Conservation (phyloP, 2,797 vertebrate species). For the Austrolebias charrua region DNA sequence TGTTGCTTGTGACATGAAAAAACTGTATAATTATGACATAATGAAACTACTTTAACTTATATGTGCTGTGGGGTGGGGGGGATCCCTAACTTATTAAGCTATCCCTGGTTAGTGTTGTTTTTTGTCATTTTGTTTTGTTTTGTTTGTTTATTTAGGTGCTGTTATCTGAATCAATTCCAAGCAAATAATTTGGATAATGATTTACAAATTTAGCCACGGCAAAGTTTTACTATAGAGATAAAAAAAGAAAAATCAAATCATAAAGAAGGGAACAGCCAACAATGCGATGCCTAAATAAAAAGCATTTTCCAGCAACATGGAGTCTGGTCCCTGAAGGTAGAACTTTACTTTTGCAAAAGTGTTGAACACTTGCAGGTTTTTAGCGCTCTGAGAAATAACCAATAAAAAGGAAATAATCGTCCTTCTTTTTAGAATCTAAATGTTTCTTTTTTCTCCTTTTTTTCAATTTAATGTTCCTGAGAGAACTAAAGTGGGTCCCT, state of each 20-base stretch:
- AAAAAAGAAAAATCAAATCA: conserved; percentile 20
- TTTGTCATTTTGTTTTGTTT: conserved; percentile 43
- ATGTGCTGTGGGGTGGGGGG: conserved; percentile 50
- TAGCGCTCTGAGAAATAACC: conserved; percentile 50
- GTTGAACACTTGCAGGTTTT: conserved; percentile 32
- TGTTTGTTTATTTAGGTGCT: conserved; percentile 26
- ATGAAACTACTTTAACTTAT: conserved; percentile 15
- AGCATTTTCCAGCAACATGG: conserved; percentile 22
- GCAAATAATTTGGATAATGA: conserved; percentile 30
- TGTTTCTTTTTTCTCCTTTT: conserved; percentile 71
- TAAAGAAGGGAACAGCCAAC: conserved; percentile 12
- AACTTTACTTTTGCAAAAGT: conserved; percentile 33
- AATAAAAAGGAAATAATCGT: conserved; percentile 51
- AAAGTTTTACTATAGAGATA: conserved; percentile 2
- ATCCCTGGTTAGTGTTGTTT: background rate
- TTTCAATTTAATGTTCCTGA: conserved; percentile 65
- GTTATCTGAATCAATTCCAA: conserved; percentile 34
- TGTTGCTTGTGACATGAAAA: conserved; percentile 29
- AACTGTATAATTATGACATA: conserved; percentile 40
- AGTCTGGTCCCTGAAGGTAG: conserved; percentile 40
- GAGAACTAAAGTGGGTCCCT: conserved; percentile 70
- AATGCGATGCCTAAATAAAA: conserved; percentile 40
- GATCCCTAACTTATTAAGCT: conserved; percentile 21
- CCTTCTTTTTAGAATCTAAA: conserved; percentile 56
- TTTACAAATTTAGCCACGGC: conserved; percentile 31